A percentile compares a stretch with the other conserved stretches of the same genome.
phyloP scores from a whole-genome alignment of 2,797 vertebrate species.

The Phylloscopus collybita region DNA sequence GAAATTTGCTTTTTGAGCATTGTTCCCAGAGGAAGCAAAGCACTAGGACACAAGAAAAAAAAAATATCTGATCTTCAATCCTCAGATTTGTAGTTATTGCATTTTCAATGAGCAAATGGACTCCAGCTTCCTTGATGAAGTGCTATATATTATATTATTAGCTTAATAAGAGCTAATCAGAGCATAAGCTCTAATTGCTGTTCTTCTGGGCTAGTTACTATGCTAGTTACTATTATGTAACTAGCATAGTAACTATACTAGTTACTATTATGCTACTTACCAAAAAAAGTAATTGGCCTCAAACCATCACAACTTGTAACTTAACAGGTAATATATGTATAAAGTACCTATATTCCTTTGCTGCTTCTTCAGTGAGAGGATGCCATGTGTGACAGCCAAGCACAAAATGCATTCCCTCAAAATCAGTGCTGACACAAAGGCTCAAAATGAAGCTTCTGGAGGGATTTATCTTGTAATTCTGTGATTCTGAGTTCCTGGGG shows the following conservation, averaged over 20 bases:
- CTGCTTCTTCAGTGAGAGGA: background rate
- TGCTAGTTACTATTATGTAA: too few species aligned
- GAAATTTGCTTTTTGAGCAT: background rate
- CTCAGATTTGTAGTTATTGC: background rate
- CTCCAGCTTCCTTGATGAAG: background rate
- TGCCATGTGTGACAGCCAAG: rapidly evolving
- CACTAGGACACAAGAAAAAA: background rate
- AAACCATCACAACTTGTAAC: too few species aligned
- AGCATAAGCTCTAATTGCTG: background rate
- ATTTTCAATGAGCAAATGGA: background rate
- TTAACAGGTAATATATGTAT: background rate
- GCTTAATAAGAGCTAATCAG: background rate
- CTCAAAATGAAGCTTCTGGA: background rate
- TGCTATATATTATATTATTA: too few species aligned
- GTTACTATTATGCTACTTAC: background rate
- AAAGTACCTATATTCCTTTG: background rate
- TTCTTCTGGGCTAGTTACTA: background rate
- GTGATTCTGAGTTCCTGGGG: background rate
- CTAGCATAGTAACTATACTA: too few species aligned
- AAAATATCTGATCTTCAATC: background rate
- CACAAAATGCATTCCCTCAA: background rate
- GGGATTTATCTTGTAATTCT: background rate
- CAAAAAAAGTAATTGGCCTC: background rate
- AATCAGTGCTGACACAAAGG: background rate
- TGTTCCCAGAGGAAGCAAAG: background rate